Evolutionary conservation across 2,888 invertebrate species (phyloP).

Genomic region (Ametastegia equiseti): DNA sequence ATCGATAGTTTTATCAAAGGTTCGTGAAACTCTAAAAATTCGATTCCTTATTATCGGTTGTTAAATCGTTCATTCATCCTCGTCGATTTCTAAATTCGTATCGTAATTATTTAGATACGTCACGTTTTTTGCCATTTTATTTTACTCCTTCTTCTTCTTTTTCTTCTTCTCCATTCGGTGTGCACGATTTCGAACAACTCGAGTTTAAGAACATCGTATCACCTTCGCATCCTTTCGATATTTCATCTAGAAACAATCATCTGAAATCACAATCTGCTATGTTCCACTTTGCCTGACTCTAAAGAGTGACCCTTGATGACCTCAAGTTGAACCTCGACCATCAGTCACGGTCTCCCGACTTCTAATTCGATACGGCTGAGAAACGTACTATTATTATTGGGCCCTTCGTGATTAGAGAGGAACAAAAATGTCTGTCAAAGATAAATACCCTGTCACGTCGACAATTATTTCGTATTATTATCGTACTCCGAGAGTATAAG

Average conservation of each 20-base stretch:
- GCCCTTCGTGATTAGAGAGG: not conserved
- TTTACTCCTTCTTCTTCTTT: too few species aligned
- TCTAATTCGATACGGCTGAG: not conserved
- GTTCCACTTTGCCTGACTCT: not conserved
- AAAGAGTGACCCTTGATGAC: slow-evolving; percentile 13
- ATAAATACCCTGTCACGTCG: not conserved
- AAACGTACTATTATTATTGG: not conserved
- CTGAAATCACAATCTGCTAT: not conserved
- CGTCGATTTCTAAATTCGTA: too few species aligned
- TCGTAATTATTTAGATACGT: too few species aligned
- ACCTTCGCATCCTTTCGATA: too few species aligned
- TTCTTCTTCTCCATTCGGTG: too few species aligned
- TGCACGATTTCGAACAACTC: not conserved
- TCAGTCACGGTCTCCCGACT: slow-evolving; percentile 25
- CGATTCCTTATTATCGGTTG: too few species aligned
- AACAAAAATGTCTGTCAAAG: not conserved
- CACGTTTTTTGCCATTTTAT: too few species aligned
- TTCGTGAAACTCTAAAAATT: not conserved
- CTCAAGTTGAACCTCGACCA: not conserved
- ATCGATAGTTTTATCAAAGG: not conserved
- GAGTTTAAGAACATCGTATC: not conserved
- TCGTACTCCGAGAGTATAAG: not conserved
- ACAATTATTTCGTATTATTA: not conserved
- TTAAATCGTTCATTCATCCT: too few species aligned
- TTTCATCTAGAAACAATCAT: not conserved